Base-by-base conservation (phyloP, 2,797 vertebrate genomes). In the Oreochromis grahami region DNA sequence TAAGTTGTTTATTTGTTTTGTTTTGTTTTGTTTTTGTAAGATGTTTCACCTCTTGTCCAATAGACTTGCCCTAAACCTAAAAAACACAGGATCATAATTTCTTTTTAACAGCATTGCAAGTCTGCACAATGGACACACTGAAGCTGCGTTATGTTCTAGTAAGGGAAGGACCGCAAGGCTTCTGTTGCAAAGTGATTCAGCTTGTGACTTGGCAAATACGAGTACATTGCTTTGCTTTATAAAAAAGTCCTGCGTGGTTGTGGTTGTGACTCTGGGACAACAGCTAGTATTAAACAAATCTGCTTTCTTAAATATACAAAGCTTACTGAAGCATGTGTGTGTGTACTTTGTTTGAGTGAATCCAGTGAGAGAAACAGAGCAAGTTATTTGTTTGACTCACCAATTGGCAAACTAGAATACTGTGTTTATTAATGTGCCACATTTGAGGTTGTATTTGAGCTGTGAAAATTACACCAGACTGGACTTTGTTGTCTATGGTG, bases 171-270 rank as follows among this genome's bases (percentile, higher is more conserved):
- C 45, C 48, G 82, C 80, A 3, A 79, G 87, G 81, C 82, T 87
- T 87, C 76, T 87, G 84, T 50, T 58, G 72, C 58, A 86, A 81
- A 89, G 76, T 80, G 84, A 91, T 87, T 88, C 85, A 86, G 77
- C 87, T 86, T 84, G 87, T 91, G 89, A 88, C 80, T 84, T 86
- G 45, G 80, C 78, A 90, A 87, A 88, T 85, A 38, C 80, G 58
- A 85, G 65, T 86, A 78, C 77, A 86, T 74, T 56, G 84, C 83
- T 83, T 83, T 11, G 5, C 83, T 86, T 26, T 85, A 60, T 83
- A 53, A 83, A 83, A 88, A 89, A 80, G 3, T 34, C 45, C 76
- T 80, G 80, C 83, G 51, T 80, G 77, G 70, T 53, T 80, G 38
- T 83, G 81, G 79, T 45, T 84, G 53, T 50, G 85, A 43, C 76